These are phyloP conservation scores for Holothuria scabra DNA, from an alignment of 53 echinoderm and acorn worm genomes.

Conservation along the genomic window DNA sequence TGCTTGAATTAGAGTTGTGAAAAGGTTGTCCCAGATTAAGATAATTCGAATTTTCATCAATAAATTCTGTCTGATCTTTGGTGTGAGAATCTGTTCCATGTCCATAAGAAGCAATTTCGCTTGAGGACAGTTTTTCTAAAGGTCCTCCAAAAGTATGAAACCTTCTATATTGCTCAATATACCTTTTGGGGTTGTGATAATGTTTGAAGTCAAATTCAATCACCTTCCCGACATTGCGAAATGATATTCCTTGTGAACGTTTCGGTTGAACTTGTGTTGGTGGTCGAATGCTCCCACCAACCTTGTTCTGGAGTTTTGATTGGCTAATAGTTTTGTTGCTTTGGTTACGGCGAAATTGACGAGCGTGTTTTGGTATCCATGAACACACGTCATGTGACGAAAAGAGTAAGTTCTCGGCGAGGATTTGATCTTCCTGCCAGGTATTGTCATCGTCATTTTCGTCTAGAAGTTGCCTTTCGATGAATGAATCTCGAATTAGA, in stretches of 20 bases:
- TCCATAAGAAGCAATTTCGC: constrained; percentile 55
- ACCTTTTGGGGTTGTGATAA: constrained; percentile 83
- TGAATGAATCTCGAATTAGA: constrained; percentile 44
- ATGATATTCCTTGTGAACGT: constrained; percentile 38
- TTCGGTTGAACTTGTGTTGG: constrained; percentile 39
- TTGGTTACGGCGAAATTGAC: constrained; percentile 67
- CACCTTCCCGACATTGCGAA: constrained; percentile 35
- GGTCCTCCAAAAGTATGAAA: constrained; percentile 92
- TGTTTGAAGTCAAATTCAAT: constrained; percentile 85
- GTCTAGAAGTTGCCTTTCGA: constrained; percentile 38
- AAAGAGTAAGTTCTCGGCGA: constrained; percentile 63
- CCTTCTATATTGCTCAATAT: constrained; percentile 94
- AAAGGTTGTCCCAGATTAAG: neutral
- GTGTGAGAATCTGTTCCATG: constrained; percentile 35
- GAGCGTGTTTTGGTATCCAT: constrained; percentile 77
- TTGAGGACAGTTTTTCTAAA: constrained; percentile 72
- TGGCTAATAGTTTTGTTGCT: neutral
- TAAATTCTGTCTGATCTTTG: neutral
- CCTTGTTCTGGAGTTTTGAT: constrained; percentile 34
- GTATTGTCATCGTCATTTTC: constrained; percentile 53
- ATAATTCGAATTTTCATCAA: neutral
- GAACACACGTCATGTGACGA: constrained; percentile 81
- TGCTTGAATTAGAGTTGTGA: neutral
- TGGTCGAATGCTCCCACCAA: neutral
- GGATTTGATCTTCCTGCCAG: constrained; percentile 54